Base-by-base conservation (phyloP, 2,888 invertebrate species). In the Gerris lacustris region DNA sequence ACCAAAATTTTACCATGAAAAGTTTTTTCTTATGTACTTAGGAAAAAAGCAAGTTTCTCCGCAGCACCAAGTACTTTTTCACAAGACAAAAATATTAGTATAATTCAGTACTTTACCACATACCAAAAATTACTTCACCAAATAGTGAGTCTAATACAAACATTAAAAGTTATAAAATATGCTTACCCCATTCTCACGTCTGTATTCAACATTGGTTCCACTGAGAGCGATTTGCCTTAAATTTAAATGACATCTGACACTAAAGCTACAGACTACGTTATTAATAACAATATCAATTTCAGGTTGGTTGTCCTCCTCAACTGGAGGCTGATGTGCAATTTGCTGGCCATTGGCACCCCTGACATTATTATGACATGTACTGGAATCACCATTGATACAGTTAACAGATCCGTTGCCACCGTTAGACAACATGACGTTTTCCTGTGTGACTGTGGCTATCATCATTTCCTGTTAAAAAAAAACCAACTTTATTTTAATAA, bases 261-360 rank as follows among this genome's bases (percentile, higher is more conserved):
- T 95, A 85, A 97, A 95, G 86, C 90, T 92, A 84, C 94, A 94
- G 80, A 96, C 96, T 77, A 96, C 96, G 86, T 98, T 98, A 84
- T 94, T 96, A 82, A 97, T 95, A 80, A 92, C 89, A 80, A 97
- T 96, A 83, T 96, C 96, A 81, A 96, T 88, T 83, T 92, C 92
- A 9, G 90, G 90, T 75, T 88, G 87, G 70, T 84, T 83, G 70
- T 15, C 45, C 6, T 69, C 69, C 44, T 44, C 63, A 17, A 11
- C 63, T 44, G 62, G 31, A 55, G 11, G 47, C n/a, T 31, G 31
- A 17, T 17, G 18, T 43, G 62, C 18, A 43, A 18, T 18, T 63
- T 62, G 44, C 7, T 69, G 44, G 15, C 43, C 62, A 15, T 69
- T 63, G 6, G 43, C 64, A 9, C 45, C 55, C 11, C 45, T 67